These are phyloP conservation scores for Adelognathus sp. DNA, from an alignment of 2,888 invertebrate genomes.

Conservation along the genomic window DNA sequence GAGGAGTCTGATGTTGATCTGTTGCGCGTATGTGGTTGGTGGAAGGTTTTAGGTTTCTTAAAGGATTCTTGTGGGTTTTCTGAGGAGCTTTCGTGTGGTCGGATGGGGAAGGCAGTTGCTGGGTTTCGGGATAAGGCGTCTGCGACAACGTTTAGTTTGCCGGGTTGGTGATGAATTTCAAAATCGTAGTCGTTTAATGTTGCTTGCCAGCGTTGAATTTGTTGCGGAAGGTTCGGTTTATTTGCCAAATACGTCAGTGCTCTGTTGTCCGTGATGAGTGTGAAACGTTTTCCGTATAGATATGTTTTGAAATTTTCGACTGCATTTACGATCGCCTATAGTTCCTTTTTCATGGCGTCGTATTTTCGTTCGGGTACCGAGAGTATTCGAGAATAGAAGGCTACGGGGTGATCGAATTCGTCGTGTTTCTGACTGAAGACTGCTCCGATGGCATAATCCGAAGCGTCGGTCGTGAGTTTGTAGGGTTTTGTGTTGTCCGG, in stretches of 20 bases:
- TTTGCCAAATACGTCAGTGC: constrained; percentile 37
- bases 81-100: neutral
- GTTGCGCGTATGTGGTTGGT: neutral
- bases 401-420: constrained; percentile 63
- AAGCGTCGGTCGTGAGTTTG: constrained; percentile 51
- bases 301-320: constrained; percentile 41
- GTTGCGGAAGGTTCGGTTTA: constrained; percentile 34
- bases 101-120: neutral
- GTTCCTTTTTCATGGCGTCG: constrained; percentile 74
- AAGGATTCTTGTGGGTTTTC: neutral
- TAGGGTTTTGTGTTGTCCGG: constrained; percentile 39
- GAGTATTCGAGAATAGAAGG: constrained; percentile 69
- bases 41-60: neutral
- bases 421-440: constrained; percentile 66
- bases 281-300: too few relatives aligned
- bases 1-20: too few relatives aligned
- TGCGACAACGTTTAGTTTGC: constrained; percentile 37
- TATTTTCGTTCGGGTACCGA: constrained; percentile 67
- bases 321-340: constrained; percentile 34
- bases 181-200: constrained; percentile 36
- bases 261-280: constrained; percentile 29
- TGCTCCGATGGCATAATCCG: too few relatives aligned
- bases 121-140: constrained; percentile 28
- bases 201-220: constrained; percentile 31
- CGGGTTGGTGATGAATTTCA: constrained; percentile 36